These are phyloP conservation scores for Spicauda simplicius DNA, from an alignment of 2,888 invertebrate genomes.

Conservation along the genomic window DNA sequence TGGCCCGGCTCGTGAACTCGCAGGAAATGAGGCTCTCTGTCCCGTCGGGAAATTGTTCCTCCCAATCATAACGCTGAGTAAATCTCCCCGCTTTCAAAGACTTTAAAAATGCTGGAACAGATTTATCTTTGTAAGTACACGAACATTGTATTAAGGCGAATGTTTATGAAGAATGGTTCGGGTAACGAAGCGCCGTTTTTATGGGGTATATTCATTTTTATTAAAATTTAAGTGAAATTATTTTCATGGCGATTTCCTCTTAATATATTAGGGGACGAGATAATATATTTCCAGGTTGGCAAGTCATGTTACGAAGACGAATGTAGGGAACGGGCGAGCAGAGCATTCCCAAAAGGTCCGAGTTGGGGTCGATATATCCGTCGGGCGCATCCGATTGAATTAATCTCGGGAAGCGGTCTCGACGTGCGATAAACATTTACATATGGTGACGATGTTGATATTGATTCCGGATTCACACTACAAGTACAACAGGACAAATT, in stretches of 20 bases:
- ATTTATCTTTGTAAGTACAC: conserved; percentile 68
- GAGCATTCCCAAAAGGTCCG: conserved; percentile 63
- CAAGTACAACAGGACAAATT: conserved; percentile 23
- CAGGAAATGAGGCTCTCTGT: conserved; percentile 81
- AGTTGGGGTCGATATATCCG: conserved; percentile 63
- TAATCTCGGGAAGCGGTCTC: conserved; percentile 67
- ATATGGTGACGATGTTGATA: conserved; percentile 46
- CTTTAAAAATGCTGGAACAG: conserved; percentile 73
- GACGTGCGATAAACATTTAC: conserved; percentile 52
- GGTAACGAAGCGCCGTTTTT: conserved; percentile 43
- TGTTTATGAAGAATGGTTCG: conserved; percentile 35
- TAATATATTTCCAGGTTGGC: conserved; percentile 31
- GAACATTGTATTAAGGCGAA: conserved; percentile 52
- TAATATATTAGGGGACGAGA: neutral
- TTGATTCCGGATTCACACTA: conserved; percentile 47
- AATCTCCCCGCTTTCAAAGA: conserved; percentile 72
- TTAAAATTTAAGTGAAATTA: neutral
- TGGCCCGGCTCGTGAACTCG: conserved; percentile 61
- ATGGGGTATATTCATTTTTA: conserved; percentile 21
- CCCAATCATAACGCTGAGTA: conserved; percentile 77
- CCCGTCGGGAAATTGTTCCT: conserved; percentile 81
- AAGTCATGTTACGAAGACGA: conserved; percentile 40
- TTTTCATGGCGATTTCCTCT: neutral
- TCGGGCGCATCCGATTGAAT: conserved; percentile 73
- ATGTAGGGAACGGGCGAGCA: conserved; percentile 61